Base-by-base conservation (phyloP, 2,113 vertebrate species). In the Sardina pilchardus region DNA sequence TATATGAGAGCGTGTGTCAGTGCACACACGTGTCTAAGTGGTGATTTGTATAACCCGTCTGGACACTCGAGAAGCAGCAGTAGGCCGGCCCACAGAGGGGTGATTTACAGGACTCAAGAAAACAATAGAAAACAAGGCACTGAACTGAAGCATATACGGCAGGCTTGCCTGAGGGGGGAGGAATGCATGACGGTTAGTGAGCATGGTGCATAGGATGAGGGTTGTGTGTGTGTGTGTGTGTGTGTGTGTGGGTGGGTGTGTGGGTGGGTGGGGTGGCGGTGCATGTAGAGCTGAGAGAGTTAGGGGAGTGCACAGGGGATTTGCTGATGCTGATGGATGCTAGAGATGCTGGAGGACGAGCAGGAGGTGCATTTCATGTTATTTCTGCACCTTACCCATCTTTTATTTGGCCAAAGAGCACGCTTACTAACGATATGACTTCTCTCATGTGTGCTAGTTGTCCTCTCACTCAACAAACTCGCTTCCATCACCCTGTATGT, bases 121-220 rank as follows among this genome's bases (percentile, higher is more conserved):
- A 93, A 93, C 90, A 94, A 92, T 88, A 84, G 91, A 91, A 93
- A 93, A 93, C 91, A 85, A 93, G 88, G 84, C 89, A 88, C 82
- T 91, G 91, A 91, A 88, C 82, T 91, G 91, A 91, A 86, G 89
- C 92, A 89, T 91, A 88, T 91, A 91, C 45, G 59, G 50, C 90
- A 91, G 85, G 90, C 88, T 90, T 87, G 90, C 88, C 90, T 87
- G 75, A 87, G 85, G 89, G 90, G 6, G 83, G 86, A 91, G 86
- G 67, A 82, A 87, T 34, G 30, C 88, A 24, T 75, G 89, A 0
- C 21, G 21, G 26, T 34, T 71, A 26, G 63, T 71, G 26, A 10
- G 63, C 26, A 26, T 9, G 63, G 4, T 6, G 14, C 8, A 12
- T 19, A n/a, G 17, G 56, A 59, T 5, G 21, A 59, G 5, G 53